Conservation (phyloP, 2,113 vertebrate genomes). For the Pionites leucogaster region DNA sequence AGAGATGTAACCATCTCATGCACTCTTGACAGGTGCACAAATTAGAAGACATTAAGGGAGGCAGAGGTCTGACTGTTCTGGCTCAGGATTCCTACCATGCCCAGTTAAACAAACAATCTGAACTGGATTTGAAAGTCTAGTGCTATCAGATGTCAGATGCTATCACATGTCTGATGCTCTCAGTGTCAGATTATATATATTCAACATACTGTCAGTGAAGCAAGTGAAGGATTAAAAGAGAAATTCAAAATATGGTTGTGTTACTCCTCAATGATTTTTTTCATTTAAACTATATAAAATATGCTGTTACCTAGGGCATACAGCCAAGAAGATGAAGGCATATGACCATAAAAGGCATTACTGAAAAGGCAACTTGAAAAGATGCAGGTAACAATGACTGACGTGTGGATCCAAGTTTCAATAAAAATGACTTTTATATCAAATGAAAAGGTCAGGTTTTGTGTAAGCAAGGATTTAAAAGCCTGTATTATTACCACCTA, state of each 20-base stretch:
- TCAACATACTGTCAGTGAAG: neutral
- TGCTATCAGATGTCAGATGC: neutral
- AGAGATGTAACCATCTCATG: neutral
- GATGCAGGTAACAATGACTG: neutral
- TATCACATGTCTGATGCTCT: neutral
- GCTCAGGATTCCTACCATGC: neutral
- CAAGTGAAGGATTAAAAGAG: neutral
- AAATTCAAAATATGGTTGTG: neutral
- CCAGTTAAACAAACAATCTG: neutral
- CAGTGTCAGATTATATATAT: neutral
- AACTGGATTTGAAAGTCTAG: neutral
- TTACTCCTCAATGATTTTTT: neutral
- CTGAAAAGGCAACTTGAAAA: neutral
- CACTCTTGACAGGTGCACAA: too few species aligned
- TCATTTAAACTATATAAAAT: neutral
- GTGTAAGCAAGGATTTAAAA: conserved; percentile 46
- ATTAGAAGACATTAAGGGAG: neutral
- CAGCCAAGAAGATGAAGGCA: neutral
- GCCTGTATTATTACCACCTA: neutral
- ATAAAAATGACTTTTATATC: conserved; percentile 15
- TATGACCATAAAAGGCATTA: neutral
- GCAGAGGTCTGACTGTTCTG: neutral
- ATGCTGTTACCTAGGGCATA: neutral
- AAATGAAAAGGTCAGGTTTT: conserved; percentile 24
- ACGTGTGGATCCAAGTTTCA: conserved; percentile 9